Base-by-base conservation (phyloP, 2,888 invertebrate species). In the Sesia apiformis region DNA sequence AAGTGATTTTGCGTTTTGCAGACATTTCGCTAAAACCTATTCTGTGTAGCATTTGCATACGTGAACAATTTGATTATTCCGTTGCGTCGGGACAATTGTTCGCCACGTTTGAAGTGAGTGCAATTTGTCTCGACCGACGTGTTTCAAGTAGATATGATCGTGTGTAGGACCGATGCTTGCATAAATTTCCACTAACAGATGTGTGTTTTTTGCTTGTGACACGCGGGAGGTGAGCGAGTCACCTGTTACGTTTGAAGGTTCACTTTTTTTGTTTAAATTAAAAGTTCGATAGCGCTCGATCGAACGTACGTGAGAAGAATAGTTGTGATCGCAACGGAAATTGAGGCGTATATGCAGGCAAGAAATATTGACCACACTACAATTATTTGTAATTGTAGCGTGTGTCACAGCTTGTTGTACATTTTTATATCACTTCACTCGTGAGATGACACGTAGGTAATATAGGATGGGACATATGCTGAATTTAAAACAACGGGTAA, bases 111-210 rank as follows among this genome's bases (percentile, higher is more conserved):
- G 81, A 83, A 79, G 83, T 79, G 83, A 83, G 69, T 78, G 78
- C 86, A 87, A 88, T 88, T 88, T 88, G 88, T 87, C 86, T 80
- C 70, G 61, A 60, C 68, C 78, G 83, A 84, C 81, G 76, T 80
- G 76, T 78, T 78, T 80, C 81, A 81, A 81, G 78, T 78, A 82
- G 86, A 87, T 86, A 88, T 87, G 78, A 87, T 87, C 87, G 78
- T 81, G 76, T 80, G 77, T 78, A 73, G 74, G 73, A 74, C 66
- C 74, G 66, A 76, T 74, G 75, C 77, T 78, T 83, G 81, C 79
- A 79, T 81, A 77, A 74, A 78, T 81, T 81, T 78, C 74, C 70
- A 77, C 72, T 64, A 78, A 78, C 84, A 81, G 78, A 82, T 84
- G 84, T 78, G 69, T 69, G 70, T 81, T 87, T 73, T 84, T 84